Conservation (phyloP, 2,797 vertebrate genomes). For the Lacerta bilineata region DNA sequence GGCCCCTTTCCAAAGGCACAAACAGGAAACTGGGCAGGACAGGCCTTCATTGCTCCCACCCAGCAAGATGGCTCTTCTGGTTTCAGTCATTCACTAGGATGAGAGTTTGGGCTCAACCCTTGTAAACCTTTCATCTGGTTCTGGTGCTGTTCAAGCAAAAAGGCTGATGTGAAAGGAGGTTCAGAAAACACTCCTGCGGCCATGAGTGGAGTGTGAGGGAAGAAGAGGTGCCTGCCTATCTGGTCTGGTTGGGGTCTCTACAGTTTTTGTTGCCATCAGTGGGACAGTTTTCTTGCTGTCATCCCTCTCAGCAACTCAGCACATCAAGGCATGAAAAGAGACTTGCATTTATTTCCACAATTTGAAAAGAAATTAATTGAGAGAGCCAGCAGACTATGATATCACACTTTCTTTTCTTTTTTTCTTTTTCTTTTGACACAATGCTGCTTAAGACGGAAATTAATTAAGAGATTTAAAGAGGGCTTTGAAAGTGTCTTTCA, state of each 20-base stretch:
- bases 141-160: background rate
- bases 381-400: slow-evolving; percentile 56
- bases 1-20: background rate
- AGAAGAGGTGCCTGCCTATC: background rate
- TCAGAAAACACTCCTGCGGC: background rate
- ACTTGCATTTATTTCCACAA: slow-evolving; percentile 27
- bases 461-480: slow-evolving; percentile 69
- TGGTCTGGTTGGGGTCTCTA: background rate
- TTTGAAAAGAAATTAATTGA: slow-evolving; percentile 64
- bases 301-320: background rate
- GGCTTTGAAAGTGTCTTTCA: slow-evolving; percentile 71
- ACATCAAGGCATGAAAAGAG: slow-evolving; percentile 24
- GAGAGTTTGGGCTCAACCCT: no score
- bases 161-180: background rate
- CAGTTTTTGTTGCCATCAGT: background rate
- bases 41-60: background rate
- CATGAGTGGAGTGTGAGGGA: background rate
- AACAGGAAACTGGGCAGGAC: background rate
- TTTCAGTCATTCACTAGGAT: background rate
- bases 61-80: background rate
- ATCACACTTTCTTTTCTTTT: slow-evolving; percentile 45
- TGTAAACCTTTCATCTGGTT: background rate
- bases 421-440: slow-evolving; percentile 33
- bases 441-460: slow-evolving; percentile 67
- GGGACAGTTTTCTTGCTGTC: background rate